phyloP scores from a whole-genome alignment of 2,888 invertebrate species.

The Malacosoma neustria region DNA sequence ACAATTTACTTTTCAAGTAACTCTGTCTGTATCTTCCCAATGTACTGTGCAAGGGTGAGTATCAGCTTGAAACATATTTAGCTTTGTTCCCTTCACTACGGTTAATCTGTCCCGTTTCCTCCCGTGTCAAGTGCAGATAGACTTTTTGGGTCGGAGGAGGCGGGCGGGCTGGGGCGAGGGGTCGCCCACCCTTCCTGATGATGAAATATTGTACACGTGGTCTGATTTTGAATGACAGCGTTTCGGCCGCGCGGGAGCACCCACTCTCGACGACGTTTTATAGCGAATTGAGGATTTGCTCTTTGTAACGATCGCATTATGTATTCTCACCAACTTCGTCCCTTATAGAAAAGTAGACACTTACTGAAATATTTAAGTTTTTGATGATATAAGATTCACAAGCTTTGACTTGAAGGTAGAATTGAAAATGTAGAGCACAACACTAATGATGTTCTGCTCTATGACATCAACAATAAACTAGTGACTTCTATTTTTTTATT shows the following conservation, averaged over 20 bases:
- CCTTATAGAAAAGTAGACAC: not conserved
- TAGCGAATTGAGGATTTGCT: conserved; percentile 57
- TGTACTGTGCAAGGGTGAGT: conserved; percentile 48
- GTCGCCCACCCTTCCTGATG: conserved; percentile 70
- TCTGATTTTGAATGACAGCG: conserved; percentile 83
- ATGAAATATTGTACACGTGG: conserved; percentile 84
- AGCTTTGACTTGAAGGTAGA: no score
- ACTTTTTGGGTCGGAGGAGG: conserved; percentile 62
- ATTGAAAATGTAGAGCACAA: no score
- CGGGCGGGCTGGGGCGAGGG: conserved; percentile 32
- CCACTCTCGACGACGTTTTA: conserved; percentile 62
- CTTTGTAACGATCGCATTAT: conserved; percentile 40
- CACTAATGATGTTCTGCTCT: no score
- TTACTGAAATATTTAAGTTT: no score
- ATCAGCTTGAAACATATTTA: conserved; percentile 73
- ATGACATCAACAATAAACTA: no score
- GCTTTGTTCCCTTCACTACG: conserved; percentile 74
- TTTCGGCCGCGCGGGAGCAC: conserved; percentile 60
- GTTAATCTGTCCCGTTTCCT: conserved; percentile 75
- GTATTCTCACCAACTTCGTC: conserved; percentile 2
- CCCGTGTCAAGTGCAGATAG: conserved; percentile 74
- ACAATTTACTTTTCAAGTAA: no score
- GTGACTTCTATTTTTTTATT: no score
- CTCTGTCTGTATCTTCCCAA: conserved; percentile 7
- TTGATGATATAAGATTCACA: no score